Percentiles rank a stretch among this genome's conserved stretches.
Conservation (phyloP, 2,888 invertebrate species). For the Odontothrips loti region DNA sequence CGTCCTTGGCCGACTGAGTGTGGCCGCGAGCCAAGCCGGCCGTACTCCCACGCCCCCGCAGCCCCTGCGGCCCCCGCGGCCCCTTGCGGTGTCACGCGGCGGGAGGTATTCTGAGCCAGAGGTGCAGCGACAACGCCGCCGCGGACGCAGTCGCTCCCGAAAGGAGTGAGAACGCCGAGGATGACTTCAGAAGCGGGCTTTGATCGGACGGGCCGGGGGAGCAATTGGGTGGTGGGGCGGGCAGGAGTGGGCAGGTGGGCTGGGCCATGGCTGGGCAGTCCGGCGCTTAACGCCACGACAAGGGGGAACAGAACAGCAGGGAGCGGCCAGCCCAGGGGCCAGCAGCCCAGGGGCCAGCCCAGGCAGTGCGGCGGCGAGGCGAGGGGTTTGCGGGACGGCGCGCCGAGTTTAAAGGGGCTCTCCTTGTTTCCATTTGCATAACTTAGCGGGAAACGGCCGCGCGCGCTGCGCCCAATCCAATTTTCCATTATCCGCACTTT, state of each 20-base stretch:
- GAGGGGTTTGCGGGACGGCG: background rate
- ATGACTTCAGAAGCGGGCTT: too few relatives aligned
- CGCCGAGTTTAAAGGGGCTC: conserved; percentile 1
- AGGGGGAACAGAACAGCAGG: background rate
- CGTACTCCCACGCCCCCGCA: background rate
- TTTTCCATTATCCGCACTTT: conserved; percentile 23
- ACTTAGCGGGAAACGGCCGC: background rate
- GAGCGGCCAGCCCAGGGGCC: background rate
- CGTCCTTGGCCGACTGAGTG: conserved; percentile 8
- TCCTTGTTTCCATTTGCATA: conserved; percentile 19
- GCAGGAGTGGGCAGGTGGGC: too few relatives aligned
- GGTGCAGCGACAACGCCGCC: too few relatives aligned
- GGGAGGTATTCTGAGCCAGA: too few relatives aligned
- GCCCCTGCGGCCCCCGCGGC: background rate
- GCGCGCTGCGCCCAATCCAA: background rate
- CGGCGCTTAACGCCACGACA: too few relatives aligned
- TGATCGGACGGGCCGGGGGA: too few relatives aligned
- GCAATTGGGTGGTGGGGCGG: too few relatives aligned
- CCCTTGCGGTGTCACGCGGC: background rate
- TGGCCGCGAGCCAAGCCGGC: background rate
- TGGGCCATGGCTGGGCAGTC: too few relatives aligned
- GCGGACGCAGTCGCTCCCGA: too few relatives aligned
- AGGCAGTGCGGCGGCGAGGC: background rate
- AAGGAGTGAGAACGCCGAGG: too few relatives aligned
- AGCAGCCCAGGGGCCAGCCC: background rate